phyloP scores from a whole-genome alignment of 2,113 vertebrate genomes.

The Oryctolagus cuniculus region mOryCun1.1 NC_091433.1:99569501-99570000 shows the following conservation, averaged over 20 bases:
- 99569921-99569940: background rate
- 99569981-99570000: background rate
- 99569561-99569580: too few relatives aligned
- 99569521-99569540: fast-evolving
- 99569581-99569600: too few relatives aligned
- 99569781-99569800: background rate
- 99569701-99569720: background rate
- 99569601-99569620: too few relatives aligned
- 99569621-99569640: background rate
- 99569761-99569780: background rate
- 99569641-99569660: background rate
- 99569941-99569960: background rate
- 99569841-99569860: background rate
- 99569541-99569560: background rate
- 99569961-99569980: background rate
- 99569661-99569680: background rate
- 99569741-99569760: too few relatives aligned
- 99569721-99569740: background rate
- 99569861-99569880: too few relatives aligned
- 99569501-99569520: background rate
- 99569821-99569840: background rate
- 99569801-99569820: slow-evolving; percentile 25
- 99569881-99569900: background rate
- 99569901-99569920: fast-evolving
- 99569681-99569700: background rate